Percentiles rank a stretch among this genome's conserved stretches.
Evolutionary conservation across 2,888 invertebrate species (phyloP).

Genomic region (Mimas tiliae): DNA sequence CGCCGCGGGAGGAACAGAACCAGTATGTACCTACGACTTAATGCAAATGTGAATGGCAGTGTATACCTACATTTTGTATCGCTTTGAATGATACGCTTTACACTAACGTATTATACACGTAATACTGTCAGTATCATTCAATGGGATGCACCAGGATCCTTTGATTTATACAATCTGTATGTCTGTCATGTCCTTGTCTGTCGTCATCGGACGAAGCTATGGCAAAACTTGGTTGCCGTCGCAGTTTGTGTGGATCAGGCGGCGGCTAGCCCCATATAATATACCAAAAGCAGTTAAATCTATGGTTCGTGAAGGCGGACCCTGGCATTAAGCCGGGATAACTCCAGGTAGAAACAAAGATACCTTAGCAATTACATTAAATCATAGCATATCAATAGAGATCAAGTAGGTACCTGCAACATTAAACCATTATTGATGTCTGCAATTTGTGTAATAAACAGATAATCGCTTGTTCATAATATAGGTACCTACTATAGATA

Average conservation of each 20-base stretch:
- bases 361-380: conserved; percentile 27
- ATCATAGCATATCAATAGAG: conserved; percentile 22
- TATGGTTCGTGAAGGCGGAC: no score
- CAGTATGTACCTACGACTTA: conserved; percentile 32
- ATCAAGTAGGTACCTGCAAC: neutral
- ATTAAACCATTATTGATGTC: conserved; percentile 20
- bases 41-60: conserved; percentile 42
- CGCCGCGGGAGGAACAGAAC: conserved; percentile 40
- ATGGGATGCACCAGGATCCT: no score
- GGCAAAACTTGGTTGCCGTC: no score
- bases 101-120: no score
- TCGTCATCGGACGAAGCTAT: no score
- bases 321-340: no score
- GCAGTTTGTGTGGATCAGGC: no score
- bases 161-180: no score
- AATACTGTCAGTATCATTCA: no score
- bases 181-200: no score
- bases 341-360: neutral
- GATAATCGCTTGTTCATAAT: neutral
- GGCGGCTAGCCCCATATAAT: no score
- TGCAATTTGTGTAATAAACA: neutral
- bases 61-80: conserved; percentile 23
- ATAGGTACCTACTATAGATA: neutral
- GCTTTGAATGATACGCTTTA: conserved; percentile 12
- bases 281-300: no score